Evolutionary conservation across 2,113 vertebrate species (phyloP).

Genomic region (Archilochus colubris): DNA sequence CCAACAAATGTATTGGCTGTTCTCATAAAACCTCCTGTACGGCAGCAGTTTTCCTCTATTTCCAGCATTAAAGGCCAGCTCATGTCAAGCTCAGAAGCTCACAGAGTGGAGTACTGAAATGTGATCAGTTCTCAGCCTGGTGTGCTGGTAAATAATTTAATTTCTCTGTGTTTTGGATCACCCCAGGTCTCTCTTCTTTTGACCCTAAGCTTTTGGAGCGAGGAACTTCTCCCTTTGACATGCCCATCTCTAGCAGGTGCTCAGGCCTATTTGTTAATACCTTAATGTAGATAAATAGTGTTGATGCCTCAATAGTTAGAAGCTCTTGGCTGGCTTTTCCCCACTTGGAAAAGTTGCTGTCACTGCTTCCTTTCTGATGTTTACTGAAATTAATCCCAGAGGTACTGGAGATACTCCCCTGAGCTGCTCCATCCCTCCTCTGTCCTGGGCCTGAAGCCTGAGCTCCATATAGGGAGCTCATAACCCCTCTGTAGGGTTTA

Average conservation of each 20-base stretch:
- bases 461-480: not conserved
- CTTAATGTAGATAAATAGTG: not conserved
- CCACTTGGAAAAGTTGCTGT: not conserved
- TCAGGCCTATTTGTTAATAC: not conserved
- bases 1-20: not conserved
- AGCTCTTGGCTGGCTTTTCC: not conserved
- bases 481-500: not conserved
- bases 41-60: not conserved
- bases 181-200: not conserved
- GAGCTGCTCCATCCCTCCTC: not conserved
- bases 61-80: not conserved
- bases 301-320: not conserved
- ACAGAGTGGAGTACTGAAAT: not conserved
- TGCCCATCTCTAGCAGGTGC: not conserved
- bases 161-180: not conserved
- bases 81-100: not conserved
- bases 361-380: not conserved
- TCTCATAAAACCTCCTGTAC: not conserved
- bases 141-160: not conserved
- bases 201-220: not conserved
- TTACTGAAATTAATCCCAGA: not conserved
- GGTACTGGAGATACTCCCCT: not conserved
- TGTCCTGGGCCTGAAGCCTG: not conserved
- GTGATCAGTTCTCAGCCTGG: not conserved
- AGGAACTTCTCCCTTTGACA: not conserved